Base-by-base conservation (phyloP, 2,888 invertebrate genomes). In the Polietes domitor region DNA sequence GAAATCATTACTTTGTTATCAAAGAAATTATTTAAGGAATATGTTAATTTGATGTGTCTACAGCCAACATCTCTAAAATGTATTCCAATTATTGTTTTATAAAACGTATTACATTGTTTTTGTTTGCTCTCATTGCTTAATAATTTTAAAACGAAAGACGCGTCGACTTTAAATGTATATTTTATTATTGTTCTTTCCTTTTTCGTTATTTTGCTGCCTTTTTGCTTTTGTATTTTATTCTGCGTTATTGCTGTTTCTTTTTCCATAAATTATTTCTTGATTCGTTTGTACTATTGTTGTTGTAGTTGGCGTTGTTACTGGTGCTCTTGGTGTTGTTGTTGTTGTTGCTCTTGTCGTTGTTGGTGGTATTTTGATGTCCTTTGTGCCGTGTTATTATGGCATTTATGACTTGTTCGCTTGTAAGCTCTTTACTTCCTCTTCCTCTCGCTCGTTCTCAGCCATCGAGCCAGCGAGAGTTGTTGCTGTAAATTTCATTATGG, bases 81-180 rank as follows among this genome's bases (percentile, higher is more conserved):
- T n/a, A n/a, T n/a, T n/a, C n/a, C n/a, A n/a, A n/a, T n/a, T n/a
- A n/a, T n/a, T n/a, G n/a, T n/a, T n/a, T n/a, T n/a, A n/a, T n/a
- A n/a, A n/a, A n/a, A n/a, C n/a, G n/a, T n/a, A n/a, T n/a, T n/a
- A n/a, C n/a, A n/a, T 37, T 37, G 37, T 1, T 9, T 7, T 37
- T 37, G 37, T 37, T 37, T 37, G 37, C 7, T 1, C 12, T 37
- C 37, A 37, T 37, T 37, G 37, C 58, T n/a, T n/a, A n/a, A n/a
- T n/a, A n/a, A n/a, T n/a, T n/a, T n/a, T n/a, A n/a, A n/a, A n/a
- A n/a, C n/a, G n/a, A n/a, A n/a, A n/a, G n/a, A n/a, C n/a, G 17
- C 12, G 61, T 68, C 43, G 72, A 37, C 55, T 73, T 79, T 79
- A 73, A 80, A 75, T 71, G 28, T 37, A 75, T 70, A 37, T 80